Percentiles rank a stretch among this genome's conserved stretches.
phyloP scores from a whole-genome alignment of 2,888 invertebrate genomes.

The Metopia argyrocephala region DNA sequence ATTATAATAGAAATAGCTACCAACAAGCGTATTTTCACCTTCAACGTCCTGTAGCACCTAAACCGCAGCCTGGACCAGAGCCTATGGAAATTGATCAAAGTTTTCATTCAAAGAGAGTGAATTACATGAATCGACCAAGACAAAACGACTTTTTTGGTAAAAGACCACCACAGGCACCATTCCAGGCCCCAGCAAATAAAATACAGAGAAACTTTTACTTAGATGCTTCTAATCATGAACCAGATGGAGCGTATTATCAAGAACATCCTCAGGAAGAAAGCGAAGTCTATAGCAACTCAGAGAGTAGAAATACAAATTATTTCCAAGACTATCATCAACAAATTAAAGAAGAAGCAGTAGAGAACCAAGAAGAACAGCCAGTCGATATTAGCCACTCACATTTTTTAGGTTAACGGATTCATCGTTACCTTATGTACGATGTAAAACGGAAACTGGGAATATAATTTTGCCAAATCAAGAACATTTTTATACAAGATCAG shows the following conservation, averaged over 20 bases:
- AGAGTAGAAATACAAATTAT: no score
- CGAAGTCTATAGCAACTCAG: background rate
- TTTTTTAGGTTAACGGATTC: conserved; percentile 40
- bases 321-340: background rate
- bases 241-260: background rate
- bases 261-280: background rate
- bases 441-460: conserved; percentile 14
- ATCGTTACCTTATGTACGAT: conserved; percentile 34
- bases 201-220: conserved; percentile 5
- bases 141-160: no score
- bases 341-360: background rate
- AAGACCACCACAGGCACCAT: background rate
- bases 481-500: conserved; percentile 1
- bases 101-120: background rate
- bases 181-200: background rate
- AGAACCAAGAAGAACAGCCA: no score
- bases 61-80: conserved; percentile 26
- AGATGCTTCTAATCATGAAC: conserved; percentile 1
- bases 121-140: no score
- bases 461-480: background rate
- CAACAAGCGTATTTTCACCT: background rate
- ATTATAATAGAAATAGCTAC: no score
- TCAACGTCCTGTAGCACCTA: conserved; percentile 1
- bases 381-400: background rate
- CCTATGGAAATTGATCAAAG: background rate